Evolutionary conservation across 2,888 invertebrate species (phyloP), one percentile per base, ranked within the genome.

Genomic region (Parnassius apollo): DNA sequence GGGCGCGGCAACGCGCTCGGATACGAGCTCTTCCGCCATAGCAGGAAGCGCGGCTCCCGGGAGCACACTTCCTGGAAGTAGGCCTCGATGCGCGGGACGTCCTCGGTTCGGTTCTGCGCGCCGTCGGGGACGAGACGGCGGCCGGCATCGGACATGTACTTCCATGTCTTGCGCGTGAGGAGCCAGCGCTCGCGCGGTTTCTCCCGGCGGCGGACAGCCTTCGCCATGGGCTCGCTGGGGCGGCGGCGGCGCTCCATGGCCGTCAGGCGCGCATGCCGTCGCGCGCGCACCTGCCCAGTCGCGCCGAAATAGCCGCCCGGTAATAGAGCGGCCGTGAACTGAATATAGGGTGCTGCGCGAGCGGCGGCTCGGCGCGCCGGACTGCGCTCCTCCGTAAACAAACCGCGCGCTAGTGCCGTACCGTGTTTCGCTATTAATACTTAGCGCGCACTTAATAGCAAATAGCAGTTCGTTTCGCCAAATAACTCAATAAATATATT

Each of bases 81-180:
- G 35, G 95, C 95, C 79, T 97, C 97, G 71, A 97, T 95, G 70
- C 95, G 94, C 2, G 96, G 95, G 65, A 97, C 92, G 76, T 96
- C 96, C 77, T 97, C 96, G 1, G 93, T 84, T 4, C 95, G 93
- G 81, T 95, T 95, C 76, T 94, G 93, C 3, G 93, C 93, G 22
- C 96, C 95, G 58, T 97, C 97, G n/a, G 97, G 97, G 63, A 97
- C 95, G 58, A 97, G 92, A 77, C 96, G 95, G 65, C 96, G 94
- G 53, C 97, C 97, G 44, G 97, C 96, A 74, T 97, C 97, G n/a
- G 96, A 94, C 97, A 97, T 97, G 85, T 97, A 97, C 74, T 96
- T 93, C 97, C 97, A 97, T 56, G 97, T 97, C 88, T 97, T 97
- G 65, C 97, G 92, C 53, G 97, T 97, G 65, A 97, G 93, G 65